These are phyloP conservation scores for Empis livida DNA, from an alignment of 2,888 invertebrate species.

Conservation along the genomic window DNA sequence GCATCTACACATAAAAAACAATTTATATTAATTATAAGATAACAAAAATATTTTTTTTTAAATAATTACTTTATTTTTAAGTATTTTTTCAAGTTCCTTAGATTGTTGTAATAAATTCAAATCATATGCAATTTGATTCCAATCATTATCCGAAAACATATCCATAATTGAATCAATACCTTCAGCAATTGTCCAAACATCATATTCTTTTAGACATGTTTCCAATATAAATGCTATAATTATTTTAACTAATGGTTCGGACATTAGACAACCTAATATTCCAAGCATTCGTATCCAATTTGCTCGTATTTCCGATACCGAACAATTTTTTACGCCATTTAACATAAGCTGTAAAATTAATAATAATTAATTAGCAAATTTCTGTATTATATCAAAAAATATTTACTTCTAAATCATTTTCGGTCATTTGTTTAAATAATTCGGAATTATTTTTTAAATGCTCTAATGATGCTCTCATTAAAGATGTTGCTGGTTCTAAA, in stretches of 20 bases:
- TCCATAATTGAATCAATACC: slow-evolving; percentile 63
- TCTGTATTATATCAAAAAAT: neutral
- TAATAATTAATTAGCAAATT: too few species aligned
- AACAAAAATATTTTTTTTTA: neutral
- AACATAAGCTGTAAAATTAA: slow-evolving; percentile 33
- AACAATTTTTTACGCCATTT: slow-evolving; percentile 40
- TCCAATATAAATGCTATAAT: slow-evolving; percentile 50
- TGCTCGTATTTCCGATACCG: slow-evolving; percentile 42
- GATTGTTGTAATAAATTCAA: slow-evolving; percentile 51
- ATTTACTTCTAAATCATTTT: slow-evolving; percentile 42
- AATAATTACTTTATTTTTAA: slow-evolving; percentile 51
- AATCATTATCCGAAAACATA: slow-evolving; percentile 63
- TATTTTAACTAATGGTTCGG: slow-evolving; percentile 24
- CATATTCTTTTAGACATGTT: slow-evolving; percentile 40
- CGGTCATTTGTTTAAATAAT: slow-evolving; percentile 42
- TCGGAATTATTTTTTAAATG: slow-evolving; percentile 43
- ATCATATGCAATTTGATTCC: slow-evolving; percentile 49
- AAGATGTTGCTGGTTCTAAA: slow-evolving; percentile 56
- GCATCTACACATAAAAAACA: slow-evolving; percentile 38
- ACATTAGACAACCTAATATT: slow-evolving; percentile 39
- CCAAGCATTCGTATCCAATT: slow-evolving; percentile 48
- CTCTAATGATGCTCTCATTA: slow-evolving; percentile 60
- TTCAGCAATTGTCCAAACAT: slow-evolving; percentile 62
- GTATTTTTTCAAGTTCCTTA: slow-evolving; percentile 41
- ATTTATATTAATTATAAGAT: neutral